Evolutionary conservation across 2,888 invertebrate species (phyloP).

Genomic region (Camptogramma bilineatum): DNA sequence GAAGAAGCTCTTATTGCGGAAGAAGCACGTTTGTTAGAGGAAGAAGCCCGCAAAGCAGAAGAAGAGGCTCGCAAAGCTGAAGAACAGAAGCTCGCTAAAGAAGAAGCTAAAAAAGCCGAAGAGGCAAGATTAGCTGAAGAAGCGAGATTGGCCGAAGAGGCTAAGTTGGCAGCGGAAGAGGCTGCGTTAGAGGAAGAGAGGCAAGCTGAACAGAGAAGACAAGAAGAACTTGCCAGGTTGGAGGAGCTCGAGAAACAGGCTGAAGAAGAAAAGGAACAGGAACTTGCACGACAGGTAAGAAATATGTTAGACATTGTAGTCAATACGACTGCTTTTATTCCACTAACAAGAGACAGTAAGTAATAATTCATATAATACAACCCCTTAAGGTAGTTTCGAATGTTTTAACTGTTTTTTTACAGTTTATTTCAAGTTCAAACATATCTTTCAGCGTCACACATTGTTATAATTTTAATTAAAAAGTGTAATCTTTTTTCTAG

Average conservation of each 20-base stretch:
- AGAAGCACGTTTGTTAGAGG: constrained; percentile 72
- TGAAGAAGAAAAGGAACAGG: constrained; percentile 87
- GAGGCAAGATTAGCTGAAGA: constrained; percentile 77
- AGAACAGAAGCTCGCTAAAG: constrained; percentile 71
- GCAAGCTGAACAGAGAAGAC: constrained; percentile 81
- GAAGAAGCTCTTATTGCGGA: constrained; percentile 78
- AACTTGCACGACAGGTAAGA: constrained; percentile 87
- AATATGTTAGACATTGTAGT: background rate
- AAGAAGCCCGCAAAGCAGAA: constrained; percentile 64
- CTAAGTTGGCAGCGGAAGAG: constrained; percentile 79
- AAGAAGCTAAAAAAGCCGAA: constrained; percentile 67
- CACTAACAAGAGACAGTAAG: no score
- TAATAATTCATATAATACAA: no score
- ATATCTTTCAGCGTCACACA: background rate
- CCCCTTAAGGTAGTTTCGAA: no score
- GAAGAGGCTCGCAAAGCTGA: constrained; percentile 70
- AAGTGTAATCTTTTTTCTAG: constrained; percentile 61
- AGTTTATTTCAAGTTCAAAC: no score
- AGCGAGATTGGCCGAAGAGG: constrained; percentile 69
- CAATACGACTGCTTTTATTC: no score
- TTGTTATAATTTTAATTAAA: background rate
- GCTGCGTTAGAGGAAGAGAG: constrained; percentile 78
- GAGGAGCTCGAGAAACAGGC: constrained; percentile 87
- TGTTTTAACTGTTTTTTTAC: no score
- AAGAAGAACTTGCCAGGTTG: constrained; percentile 83